Percentiles rank a stretch among this genome's conserved stretches.
Conservation (phyloP, 1,140 invertebrate species). For the Arctopsyche grandis region DNA sequence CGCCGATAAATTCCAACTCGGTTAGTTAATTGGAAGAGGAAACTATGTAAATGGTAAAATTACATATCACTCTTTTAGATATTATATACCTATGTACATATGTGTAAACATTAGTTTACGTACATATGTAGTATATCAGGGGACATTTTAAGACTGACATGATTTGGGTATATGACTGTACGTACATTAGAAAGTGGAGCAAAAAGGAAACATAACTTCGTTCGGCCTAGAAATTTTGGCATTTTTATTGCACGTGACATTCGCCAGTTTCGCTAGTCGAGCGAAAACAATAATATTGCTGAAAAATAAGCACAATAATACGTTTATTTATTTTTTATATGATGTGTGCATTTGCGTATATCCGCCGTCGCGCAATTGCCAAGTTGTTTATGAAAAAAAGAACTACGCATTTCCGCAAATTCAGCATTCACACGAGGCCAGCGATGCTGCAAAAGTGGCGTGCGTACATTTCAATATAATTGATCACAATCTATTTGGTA, state of each 20-base stretch:
- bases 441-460: background rate
- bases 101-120: background rate
- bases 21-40: no score
- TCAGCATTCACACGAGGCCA: background rate
- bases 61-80: no score
- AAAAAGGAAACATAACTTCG: conserved; percentile 23
- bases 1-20: no score
- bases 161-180: background rate
- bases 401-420: conserved; percentile 19
- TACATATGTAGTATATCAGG: background rate
- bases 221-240: background rate
- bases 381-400: background rate
- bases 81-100: background rate
- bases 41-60: no score
- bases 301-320: background rate
- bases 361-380: conserved; percentile 15
- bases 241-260: background rate
- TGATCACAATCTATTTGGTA: no score
- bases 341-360: conserved; percentile 1
- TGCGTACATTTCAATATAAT: no score
- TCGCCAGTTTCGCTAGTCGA: background rate
- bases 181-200: background rate
- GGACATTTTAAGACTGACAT: background rate
- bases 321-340: background rate
- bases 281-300: background rate